Base-by-base conservation (phyloP, 2,888 invertebrate genomes). In the Strigamia maritima region DNA sequence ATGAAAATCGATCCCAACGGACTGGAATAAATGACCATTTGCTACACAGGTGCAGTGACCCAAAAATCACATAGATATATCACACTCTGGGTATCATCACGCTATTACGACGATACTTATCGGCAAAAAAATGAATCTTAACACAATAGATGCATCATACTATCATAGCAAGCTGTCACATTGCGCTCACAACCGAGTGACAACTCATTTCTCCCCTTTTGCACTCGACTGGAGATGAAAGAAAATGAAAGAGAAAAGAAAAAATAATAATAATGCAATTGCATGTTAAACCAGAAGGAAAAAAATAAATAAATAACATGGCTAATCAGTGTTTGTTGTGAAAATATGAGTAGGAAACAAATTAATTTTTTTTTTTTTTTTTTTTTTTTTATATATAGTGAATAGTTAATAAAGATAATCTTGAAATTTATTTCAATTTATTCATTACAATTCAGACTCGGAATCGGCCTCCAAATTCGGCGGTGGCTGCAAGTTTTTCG, bases 71-170 rank as follows among this genome's bases (percentile, higher is more conserved):
- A 22, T 22, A 60, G 60, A 60, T 60, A 60, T 60, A n/a, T 60
- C 60, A 60, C 60, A 6, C 3, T n/a, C n/a, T 16, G 24, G 22
- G 19, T 60, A 60, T 60, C 60, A 60, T 60, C 60, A 6, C 19
- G 24, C 24, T 60, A 60, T 60, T 24, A 60, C 19, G 60, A 60
- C 19, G 19, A 60, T 19, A 24, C 60, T 60, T 60, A 60, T 60
- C 60, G 19, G 10, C 7, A 0, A 60, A 60, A 60, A 60, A 60
- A 24, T 22, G 19, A 24, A 24, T 24, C 60, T 60, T 6, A 19
- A 60, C 60, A 60, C 60, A 60, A 60, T n/a, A 60, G 60, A 60
- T 60, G 60, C 19, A 60, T 60, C 60, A 60, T 60, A 12, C 22
- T 19, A 60, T 60, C 60, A 60, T 60, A 12, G 24, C 60, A 22